Evolutionary conservation across 2,888 invertebrate genomes (phyloP).

Genomic region (Scaptomyza tumidula): DNA sequence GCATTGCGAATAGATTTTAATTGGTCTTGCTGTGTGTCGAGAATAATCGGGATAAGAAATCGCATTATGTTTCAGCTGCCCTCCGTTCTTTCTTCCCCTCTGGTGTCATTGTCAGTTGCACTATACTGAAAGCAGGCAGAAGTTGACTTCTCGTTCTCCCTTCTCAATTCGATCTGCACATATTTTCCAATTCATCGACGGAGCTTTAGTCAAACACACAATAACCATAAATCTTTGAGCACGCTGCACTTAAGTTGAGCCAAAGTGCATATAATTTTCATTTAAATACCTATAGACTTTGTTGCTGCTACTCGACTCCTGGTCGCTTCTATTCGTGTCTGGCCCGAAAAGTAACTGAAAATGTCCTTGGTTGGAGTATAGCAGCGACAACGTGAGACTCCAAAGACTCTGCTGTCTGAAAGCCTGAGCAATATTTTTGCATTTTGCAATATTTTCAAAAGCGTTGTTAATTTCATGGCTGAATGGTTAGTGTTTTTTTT

Average conservation of each 20-base stretch:
- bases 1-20: conserved; percentile 53
- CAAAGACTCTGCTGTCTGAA: conserved; percentile 19
- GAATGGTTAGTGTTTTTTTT: conserved; percentile 71
- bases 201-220: conserved; percentile 38
- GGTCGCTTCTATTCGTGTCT: conserved; percentile 17
- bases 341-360: conserved; percentile 35
- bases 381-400: conserved; percentile 35
- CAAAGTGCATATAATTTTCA: conserved; percentile 73
- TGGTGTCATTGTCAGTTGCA: conserved; percentile 8
- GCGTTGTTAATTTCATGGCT: conserved; percentile 83
- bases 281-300: conserved; percentile 69
- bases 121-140: neutral
- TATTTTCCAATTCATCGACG: conserved; percentile 63
- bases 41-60: conserved; percentile 33
- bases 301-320: conserved; percentile 6
- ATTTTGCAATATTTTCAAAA: conserved; percentile 77
- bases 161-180: conserved; percentile 22
- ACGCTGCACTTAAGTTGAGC: conserved; percentile 52
- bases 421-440: conserved; percentile 75
- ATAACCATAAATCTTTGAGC: conserved; percentile 67
- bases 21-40: conserved; percentile 42
- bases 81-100: neutral
- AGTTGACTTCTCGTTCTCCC: neutral
- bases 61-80: conserved; percentile 25
- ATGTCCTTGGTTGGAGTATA: conserved; percentile 24